phyloP scores from a whole-genome alignment of 1,140 invertebrate genomes.

The Heliothis subflexa region DNA sequence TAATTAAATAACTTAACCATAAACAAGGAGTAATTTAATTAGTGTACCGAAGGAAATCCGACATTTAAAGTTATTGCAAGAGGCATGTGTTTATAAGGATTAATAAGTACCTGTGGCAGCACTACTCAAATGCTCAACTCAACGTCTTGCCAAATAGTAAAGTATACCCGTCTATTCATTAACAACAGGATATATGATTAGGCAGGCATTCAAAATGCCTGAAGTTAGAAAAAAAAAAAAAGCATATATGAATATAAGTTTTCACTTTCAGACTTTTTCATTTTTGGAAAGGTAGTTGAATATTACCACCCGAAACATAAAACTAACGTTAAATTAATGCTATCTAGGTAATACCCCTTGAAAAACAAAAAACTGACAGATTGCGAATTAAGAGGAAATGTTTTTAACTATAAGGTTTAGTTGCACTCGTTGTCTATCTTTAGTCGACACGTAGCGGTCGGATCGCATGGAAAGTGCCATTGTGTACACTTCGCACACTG shows the following conservation, averaged over 20 bases:
- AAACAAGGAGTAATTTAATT: constrained; percentile 34
- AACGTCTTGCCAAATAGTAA: no score
- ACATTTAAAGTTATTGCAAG: constrained; percentile 9
- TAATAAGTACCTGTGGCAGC: not conserved
- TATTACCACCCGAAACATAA: no score
- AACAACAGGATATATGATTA: not conserved
- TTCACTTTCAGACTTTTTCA: no score
- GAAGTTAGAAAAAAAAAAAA: no score
- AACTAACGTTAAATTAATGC: no score
- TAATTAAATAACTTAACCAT: constrained; percentile 36
- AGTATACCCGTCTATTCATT: not conserved
- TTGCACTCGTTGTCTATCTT: not conserved
- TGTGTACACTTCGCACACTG: constrained; percentile 53
- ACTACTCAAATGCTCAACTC: not conserved
- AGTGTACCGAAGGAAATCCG: constrained; percentile 31
- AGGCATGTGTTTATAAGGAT: constrained; percentile 15
- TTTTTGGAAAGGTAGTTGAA: no score
- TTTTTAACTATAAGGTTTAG: not conserved
- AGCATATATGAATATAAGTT: no score
- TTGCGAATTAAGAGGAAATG: no score
- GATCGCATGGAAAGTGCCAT: constrained; percentile 58
- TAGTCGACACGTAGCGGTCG: not conserved
- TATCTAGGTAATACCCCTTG: no score
- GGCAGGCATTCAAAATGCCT: not conserved
- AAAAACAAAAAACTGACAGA: no score